These are phyloP conservation scores for Bos taurus DNA, from an alignment of 2,113 vertebrate genomes.

Conservation along the genomic window DNA sequence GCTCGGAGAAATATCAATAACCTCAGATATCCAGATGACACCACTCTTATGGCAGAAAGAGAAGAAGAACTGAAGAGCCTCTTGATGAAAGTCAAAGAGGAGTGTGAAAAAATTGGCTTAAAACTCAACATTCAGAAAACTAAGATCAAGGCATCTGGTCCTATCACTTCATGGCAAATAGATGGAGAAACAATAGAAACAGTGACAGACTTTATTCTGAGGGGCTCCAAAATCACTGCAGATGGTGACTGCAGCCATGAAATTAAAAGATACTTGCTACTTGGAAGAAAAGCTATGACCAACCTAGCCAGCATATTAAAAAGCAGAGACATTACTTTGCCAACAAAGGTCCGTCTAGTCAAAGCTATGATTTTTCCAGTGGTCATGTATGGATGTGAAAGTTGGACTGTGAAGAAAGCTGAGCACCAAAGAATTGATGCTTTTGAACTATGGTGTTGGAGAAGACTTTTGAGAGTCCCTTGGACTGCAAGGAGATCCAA, in stretches of 20 bases:
- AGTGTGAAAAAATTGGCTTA: not conserved
- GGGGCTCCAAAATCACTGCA: not conserved
- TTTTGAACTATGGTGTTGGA: not conserved
- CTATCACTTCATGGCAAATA: not conserved
- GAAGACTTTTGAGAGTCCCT: not conserved
- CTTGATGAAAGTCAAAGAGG: not conserved
- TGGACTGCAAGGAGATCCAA: not conserved
- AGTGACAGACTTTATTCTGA: not conserved
- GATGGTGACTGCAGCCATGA: not conserved
- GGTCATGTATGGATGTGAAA: not conserved
- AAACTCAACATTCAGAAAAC: not conserved
- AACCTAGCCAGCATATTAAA: not conserved
- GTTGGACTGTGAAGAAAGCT: not conserved
- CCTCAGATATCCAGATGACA: not conserved
- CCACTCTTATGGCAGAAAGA: not conserved
- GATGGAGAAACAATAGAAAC: not conserved
- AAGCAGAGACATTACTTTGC: not conserved
- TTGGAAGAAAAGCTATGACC: not conserved
- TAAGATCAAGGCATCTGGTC: not conserved
- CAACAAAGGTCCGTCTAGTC: not conserved
- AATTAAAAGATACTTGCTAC: not conserved
- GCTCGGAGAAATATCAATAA: not conserved
- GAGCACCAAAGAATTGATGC: not conserved
- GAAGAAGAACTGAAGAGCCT: not conserved
- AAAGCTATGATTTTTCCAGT: not conserved